Base-by-base conservation (phyloP, 1,140 invertebrate species). In the Radopholus similis region DNA sequence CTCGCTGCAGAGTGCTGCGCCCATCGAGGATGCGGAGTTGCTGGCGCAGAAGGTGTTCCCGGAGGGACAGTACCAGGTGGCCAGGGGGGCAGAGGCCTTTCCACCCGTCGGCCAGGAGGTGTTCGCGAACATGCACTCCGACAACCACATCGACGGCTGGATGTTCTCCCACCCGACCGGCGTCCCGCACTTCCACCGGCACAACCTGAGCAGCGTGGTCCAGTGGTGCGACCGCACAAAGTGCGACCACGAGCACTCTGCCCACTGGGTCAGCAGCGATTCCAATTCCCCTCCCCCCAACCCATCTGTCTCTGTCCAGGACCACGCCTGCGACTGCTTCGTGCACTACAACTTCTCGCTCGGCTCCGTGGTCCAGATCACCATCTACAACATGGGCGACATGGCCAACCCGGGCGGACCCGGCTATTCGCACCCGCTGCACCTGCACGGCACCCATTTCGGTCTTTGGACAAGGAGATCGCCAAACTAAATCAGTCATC, bases 311-410 rank as follows among this genome's bases (percentile, higher is more conserved):
- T 51, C 30, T 51, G 23, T 0, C 4, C 23, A 51, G 47, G 51
- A 15, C 44, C 71, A 66, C 11, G 55, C 51, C 11, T 80, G 78
- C 56, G 54, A 72, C 42, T 80, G 78, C 23, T 80, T 80, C 67
- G 69, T 70, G 28, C 70, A 80, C 62, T 69, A 75, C 60, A 58
- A 74, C 15, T 77, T 82, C 54, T 72, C 60, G 28, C 49, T 80
- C 4, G 60, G 53, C 18, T 21, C 34, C 11, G 57, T 30, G 4
- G 44, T 70, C 15, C 54, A 80, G 72, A 57, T 80, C 62, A 80
- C 77, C 38, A 74, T 80, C n/a, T 80, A 82, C 62, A 80, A 80
- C 56, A 80, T 80, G 77, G 77, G 77, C n/a, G 55, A 78, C 8
- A 77, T 76, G 2, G 77, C 73, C 4, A 66, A 49, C 23, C 44